These are phyloP conservation scores for Acleris emargana DNA, from an alignment of 2,888 invertebrate species.

Conservation along the genomic window DNA sequence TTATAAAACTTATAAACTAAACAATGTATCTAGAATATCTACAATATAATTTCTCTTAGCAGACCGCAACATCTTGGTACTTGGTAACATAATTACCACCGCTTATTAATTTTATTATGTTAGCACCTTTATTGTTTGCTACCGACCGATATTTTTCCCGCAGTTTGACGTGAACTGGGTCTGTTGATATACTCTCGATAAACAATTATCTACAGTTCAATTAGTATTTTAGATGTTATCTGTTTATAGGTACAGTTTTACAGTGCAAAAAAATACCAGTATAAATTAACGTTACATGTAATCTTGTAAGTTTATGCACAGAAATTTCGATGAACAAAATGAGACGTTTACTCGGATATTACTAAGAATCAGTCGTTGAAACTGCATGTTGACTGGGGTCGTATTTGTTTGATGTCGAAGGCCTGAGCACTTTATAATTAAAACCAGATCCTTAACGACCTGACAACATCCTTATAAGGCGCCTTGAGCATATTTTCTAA, in stretches of 20 bases:
- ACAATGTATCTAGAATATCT: slow-evolving; percentile 38
- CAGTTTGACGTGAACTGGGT: slow-evolving; percentile 40
- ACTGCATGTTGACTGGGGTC: slow-evolving; percentile 11
- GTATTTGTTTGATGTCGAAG: slow-evolving; percentile 12
- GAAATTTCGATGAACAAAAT: too few relatives aligned
- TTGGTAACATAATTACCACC: slow-evolving; percentile 32
- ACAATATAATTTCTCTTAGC: slow-evolving; percentile 30
- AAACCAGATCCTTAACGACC: slow-evolving; percentile 19
- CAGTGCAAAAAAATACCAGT: slow-evolving; percentile 3
- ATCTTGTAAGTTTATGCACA: too few relatives aligned
- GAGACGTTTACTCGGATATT: too few relatives aligned
- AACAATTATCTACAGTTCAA: slow-evolving; percentile 35
- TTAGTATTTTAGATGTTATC: slow-evolving; percentile 27
- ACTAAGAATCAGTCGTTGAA: too few relatives aligned
- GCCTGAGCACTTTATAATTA: slow-evolving; percentile 14
- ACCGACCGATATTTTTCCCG: slow-evolving; percentile 39
- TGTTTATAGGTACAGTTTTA: slow-evolving; percentile 19
- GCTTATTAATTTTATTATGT: slow-evolving; percentile 38
- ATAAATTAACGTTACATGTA: too few relatives aligned
- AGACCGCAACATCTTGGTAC: slow-evolving; percentile 43
- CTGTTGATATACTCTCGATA: slow-evolving; percentile 22
- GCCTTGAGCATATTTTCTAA: not conserved
- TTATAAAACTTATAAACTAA: slow-evolving; percentile 38
- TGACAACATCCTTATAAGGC: slow-evolving; percentile 17
- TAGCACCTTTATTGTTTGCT: slow-evolving; percentile 38